Evolutionary conservation across 1,140 invertebrate genomes (phyloP).

Genomic region (Gryon sp.): DNA sequence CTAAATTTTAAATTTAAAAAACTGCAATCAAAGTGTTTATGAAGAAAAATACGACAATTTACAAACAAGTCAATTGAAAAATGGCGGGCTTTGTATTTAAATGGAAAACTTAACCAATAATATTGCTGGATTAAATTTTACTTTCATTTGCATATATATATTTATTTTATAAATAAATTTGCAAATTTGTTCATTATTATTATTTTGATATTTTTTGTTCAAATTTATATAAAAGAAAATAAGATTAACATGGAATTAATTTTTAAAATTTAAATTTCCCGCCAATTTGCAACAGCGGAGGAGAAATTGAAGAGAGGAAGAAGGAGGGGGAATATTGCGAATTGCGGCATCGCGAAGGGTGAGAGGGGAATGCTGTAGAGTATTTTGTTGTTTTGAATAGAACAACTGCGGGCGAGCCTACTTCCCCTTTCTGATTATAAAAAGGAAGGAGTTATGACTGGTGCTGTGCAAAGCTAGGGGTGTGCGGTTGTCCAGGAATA

Average conservation of each 20-base stretch:
- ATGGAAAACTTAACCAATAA: background rate
- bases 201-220: no score
- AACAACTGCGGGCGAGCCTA: slow-evolving; percentile 20
- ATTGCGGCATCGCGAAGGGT: background rate
- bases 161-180: no score
- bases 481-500: background rate
- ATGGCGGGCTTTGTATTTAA: slow-evolving; percentile 14
- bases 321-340: no score
- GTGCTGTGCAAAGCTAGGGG: background rate
- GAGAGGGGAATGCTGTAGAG: background rate
- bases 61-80: background rate
- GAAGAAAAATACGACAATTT: no score
- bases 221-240: no score
- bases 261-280: no score
- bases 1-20: background rate
- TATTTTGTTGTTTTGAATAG: slow-evolving; percentile 36
- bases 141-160: no score
- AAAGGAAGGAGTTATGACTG: background rate
- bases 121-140: background rate
- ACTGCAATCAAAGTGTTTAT: background rate
- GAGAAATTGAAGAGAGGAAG: no score
- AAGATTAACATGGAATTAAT: no score
- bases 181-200: no score
- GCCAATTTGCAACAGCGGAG: no score
- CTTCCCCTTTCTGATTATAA: background rate